Conservation (phyloP, 2,888 invertebrate genomes). For the Trimorus sp. region DNA sequence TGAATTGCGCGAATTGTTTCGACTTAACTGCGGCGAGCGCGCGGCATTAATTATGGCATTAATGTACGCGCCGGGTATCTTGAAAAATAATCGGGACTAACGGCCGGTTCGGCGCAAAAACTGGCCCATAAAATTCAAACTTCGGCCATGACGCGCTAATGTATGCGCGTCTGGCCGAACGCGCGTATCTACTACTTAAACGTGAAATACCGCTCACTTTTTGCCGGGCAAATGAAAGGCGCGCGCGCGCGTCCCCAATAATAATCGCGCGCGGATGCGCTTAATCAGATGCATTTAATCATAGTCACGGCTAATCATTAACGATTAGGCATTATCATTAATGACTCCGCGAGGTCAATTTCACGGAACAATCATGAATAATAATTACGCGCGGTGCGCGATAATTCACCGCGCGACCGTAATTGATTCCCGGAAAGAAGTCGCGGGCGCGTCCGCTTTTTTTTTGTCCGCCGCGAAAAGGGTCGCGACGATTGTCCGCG, state of each 20-base stretch:
- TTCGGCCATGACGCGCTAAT: conserved; percentile 16
- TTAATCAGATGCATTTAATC: conserved; percentile 29
- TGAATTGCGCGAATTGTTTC: conserved; percentile 3
- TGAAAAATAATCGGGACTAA: conserved; percentile 15
- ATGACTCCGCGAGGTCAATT: conserved; percentile 31
- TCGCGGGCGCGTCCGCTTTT: neutral
- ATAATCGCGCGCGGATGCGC: neutral
- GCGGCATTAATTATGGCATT: conserved; percentile 17
- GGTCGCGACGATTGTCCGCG: neutral
- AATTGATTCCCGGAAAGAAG: neutral
- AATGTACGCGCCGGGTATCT: conserved; percentile 6
- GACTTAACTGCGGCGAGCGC: neutral
- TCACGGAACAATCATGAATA: conserved; percentile 33
- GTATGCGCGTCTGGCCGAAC: conserved; percentile 23
- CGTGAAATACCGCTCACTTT: conserved; percentile 4
- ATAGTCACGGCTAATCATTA: conserved; percentile 35
- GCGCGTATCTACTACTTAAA: conserved; percentile 14
- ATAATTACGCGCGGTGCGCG: conserved; percentile 12
- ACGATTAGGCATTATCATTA: conserved; percentile 41
- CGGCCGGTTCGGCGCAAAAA: conserved; percentile 25
- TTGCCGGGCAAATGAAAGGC: conserved; percentile 14
- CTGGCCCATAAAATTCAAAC: conserved; percentile 25
- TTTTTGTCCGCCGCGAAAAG: neutral
- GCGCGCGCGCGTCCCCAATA: conserved; percentile 15
- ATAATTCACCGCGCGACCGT: conserved; percentile 8